These are phyloP conservation scores for Xyliphius kryptos DNA, from an alignment of 2,113 vertebrate species.

Conservation along the genomic window DNA sequence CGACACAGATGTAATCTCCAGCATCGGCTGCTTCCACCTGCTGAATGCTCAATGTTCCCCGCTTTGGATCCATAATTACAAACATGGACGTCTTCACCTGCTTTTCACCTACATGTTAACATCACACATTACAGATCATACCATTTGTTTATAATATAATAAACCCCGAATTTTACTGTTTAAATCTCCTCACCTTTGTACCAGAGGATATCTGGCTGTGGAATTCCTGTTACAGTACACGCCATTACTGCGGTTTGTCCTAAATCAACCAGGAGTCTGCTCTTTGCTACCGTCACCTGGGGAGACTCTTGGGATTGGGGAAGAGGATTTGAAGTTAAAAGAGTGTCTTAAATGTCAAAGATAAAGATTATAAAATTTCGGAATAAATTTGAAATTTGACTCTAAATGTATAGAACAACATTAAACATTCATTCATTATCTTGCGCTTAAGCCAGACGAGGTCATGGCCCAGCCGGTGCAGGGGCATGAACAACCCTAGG, in stretches of 20 bases:
- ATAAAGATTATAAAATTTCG: too few relatives aligned
- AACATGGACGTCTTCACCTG: constrained; percentile 72
- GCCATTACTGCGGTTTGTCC: constrained; percentile 82
- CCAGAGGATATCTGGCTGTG: constrained; percentile 82
- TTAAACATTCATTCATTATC: too few relatives aligned
- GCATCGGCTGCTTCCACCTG: constrained; percentile 78
- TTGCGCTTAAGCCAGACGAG: too few relatives aligned
- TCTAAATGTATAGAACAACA: too few relatives aligned
- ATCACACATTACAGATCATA: too few relatives aligned
- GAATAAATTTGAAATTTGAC: too few relatives aligned
- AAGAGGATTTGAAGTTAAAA: constrained; percentile 13
- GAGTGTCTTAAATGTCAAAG: too few relatives aligned
- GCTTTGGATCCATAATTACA: constrained; percentile 63
- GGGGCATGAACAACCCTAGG: too few relatives aligned
- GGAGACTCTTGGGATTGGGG: constrained; percentile 71
- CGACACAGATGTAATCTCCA: constrained; percentile 85
- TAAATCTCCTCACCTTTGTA: constrained; percentile 89
- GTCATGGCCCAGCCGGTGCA: too few relatives aligned
- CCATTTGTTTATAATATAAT: too few relatives aligned
- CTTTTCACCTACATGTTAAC: constrained; percentile 66
- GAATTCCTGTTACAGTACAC: constrained; percentile 79
- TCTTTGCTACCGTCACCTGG: constrained; percentile 67
- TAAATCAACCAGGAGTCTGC: constrained; percentile 76
- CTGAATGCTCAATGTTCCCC: constrained; percentile 78
- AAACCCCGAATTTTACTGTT: too few relatives aligned